Conservation (phyloP, 2,797 vertebrate species). For the Varecia variegata region DNA sequence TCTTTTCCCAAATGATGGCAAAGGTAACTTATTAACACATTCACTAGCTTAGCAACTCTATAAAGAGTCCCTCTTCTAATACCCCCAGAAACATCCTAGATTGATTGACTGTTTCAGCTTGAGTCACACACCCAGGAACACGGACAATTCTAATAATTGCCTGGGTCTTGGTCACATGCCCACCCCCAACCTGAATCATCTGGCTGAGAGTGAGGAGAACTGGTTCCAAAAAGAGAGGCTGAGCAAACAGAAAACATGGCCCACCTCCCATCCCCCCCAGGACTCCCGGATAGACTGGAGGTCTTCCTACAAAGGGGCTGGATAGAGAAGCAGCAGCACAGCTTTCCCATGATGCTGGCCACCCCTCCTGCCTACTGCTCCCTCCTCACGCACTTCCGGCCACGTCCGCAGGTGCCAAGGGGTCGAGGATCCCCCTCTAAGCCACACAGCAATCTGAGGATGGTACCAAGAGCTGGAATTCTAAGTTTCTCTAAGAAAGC, state of each 20-base stretch:
- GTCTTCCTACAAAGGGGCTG: not conserved
- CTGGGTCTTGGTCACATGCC: not conserved
- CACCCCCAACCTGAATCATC: not conserved
- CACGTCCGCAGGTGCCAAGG: fast-evolving
- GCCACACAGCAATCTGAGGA: not conserved
- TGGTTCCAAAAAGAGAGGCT: not conserved
- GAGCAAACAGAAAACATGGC: not conserved
- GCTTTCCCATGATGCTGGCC: not conserved
- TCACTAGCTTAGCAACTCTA: not conserved
- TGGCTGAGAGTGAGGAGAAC: not conserved
- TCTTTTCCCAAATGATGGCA: not conserved
- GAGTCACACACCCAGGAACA: not conserved
- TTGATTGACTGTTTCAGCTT: not conserved
- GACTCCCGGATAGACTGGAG: not conserved
- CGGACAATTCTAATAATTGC: not conserved
- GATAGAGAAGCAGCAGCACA: not conserved
- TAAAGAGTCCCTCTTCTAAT: not conserved
- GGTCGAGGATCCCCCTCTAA: fast-evolving
- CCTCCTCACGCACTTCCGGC: not conserved
- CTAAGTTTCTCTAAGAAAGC: not conserved
- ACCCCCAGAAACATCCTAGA: not conserved
- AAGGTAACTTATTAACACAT: not conserved
- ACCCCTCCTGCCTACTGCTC: fast-evolving
- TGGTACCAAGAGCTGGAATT: not conserved
- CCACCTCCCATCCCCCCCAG: not conserved